These are phyloP conservation scores for Reticulitermes speratus DNA, from an alignment of 1,140 invertebrate species.

Conservation along the genomic window DNA sequence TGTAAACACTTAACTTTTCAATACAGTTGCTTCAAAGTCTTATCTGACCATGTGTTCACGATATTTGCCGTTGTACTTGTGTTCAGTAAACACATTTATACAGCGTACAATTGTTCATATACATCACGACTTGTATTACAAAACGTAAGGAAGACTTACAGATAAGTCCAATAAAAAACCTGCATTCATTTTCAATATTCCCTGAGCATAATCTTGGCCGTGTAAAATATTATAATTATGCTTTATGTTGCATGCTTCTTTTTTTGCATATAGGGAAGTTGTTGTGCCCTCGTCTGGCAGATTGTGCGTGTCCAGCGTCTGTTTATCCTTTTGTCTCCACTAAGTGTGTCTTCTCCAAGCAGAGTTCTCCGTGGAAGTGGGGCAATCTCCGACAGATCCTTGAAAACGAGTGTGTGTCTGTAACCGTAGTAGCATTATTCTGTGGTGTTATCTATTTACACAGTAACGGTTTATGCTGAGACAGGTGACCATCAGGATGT, in stretches of 20 bases:
- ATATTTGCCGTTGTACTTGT: no score
- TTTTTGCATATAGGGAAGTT: slow-evolving; percentile 19
- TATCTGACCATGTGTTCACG: no score
- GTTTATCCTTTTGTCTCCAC: neutral
- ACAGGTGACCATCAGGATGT: neutral
- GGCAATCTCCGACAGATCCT: neutral
- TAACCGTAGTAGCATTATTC: neutral
- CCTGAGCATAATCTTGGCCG: neutral
- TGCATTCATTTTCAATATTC: neutral
- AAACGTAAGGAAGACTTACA: neutral
- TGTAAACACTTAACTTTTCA: no score
- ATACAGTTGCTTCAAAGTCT: no score
- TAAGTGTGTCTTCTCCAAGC: neutral
- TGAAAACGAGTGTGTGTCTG: neutral
- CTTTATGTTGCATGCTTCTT: slow-evolving; percentile 10
- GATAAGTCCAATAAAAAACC: neutral
- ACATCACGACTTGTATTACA: no score
- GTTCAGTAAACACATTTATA: no score
- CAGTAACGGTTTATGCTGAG: neutral
- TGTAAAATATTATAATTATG: slow-evolving; percentile 16
- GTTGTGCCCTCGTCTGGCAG: slow-evolving; percentile 14
- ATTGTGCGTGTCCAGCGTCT: slow-evolving; percentile 3
- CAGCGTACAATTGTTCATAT: no score
- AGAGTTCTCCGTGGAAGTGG: neutral
- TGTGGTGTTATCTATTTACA: neutral